Evolutionary conservation across 1,140 invertebrate genomes (phyloP).

Genomic region (Oreohelix idahoensis): DNA sequence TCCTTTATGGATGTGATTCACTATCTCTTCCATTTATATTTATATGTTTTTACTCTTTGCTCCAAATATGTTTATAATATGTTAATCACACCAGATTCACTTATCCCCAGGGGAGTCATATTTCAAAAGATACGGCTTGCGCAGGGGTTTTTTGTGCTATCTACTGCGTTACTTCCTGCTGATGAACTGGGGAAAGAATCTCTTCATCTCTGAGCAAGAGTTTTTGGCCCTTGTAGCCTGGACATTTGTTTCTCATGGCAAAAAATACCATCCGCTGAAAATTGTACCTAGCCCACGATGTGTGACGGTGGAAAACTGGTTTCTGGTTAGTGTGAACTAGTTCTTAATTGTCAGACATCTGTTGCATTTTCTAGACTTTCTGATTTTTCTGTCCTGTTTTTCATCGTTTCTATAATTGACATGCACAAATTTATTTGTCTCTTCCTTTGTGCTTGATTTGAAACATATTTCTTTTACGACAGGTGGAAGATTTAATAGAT

Average conservation of each 20-base stretch:
- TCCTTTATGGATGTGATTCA: too few relatives aligned
- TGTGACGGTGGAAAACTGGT: slow-evolving; percentile 65
- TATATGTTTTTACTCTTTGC: too few relatives aligned
- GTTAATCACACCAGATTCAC: background rate
- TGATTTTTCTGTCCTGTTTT: too few relatives aligned
- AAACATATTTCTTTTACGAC: too few relatives aligned
- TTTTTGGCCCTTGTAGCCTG: slow-evolving; percentile 62
- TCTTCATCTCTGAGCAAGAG: slow-evolving; percentile 61
- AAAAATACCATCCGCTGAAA: slow-evolving; percentile 52
- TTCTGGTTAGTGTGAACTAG: slow-evolving; percentile 51
- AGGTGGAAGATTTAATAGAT: too few relatives aligned
- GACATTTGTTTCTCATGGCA: slow-evolving; percentile 48
- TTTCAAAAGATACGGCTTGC: slow-evolving; percentile 65
- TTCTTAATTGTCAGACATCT: background rate
- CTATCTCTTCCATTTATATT: too few relatives aligned
- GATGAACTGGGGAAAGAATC: slow-evolving; percentile 64
- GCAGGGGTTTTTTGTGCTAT: slow-evolving; percentile 64
- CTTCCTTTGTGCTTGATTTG: too few relatives aligned
- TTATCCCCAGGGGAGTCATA: slow-evolving; percentile 38
- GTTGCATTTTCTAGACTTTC: too few relatives aligned
- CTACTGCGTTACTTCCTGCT: slow-evolving; percentile 67
- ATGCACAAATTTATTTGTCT: too few relatives aligned
- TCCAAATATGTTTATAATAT: too few relatives aligned
- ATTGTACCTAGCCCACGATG: slow-evolving; percentile 59
- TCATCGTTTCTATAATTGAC: too few relatives aligned